Percentiles rank a stretch among this genome's conserved stretches.
Conservation (phyloP, 2,888 invertebrate genomes). For the Adela reaumurella region DNA sequence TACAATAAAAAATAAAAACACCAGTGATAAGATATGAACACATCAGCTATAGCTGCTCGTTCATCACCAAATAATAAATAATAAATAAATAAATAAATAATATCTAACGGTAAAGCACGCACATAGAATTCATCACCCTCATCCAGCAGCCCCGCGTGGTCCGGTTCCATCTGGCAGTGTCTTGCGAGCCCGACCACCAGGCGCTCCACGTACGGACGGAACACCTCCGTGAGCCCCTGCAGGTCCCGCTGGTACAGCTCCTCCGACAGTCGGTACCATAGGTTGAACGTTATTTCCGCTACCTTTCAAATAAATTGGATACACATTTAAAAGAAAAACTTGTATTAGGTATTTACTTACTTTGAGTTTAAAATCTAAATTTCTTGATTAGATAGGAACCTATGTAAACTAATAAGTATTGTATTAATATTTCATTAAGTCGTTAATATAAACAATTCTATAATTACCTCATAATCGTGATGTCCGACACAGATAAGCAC, state of each 20-base stretch:
- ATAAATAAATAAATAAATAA: too few species aligned
- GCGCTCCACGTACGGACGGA: constrained; percentile 87
- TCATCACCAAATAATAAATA: too few species aligned
- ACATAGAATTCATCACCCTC: constrained; percentile 79
- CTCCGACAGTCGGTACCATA: constrained; percentile 96
- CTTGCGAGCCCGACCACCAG: constrained; percentile 85
- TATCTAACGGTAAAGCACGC: constrained; percentile 19
- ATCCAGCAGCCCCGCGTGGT: constrained; percentile 82
- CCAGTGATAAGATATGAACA: too few species aligned
- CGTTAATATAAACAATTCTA: too few species aligned
- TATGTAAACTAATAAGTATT: too few species aligned
- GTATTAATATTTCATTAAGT: too few species aligned
- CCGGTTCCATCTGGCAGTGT: constrained; percentile 95
- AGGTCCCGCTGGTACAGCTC: constrained; percentile 86
- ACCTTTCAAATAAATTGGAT: constrained; percentile 30
- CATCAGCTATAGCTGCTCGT: too few species aligned
- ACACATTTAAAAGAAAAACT: neutral
- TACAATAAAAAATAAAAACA: too few species aligned
- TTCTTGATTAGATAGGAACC: too few species aligned
- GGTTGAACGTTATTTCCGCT: constrained; percentile 87
- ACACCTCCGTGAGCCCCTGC: constrained; percentile 73
- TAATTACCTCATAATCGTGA: constrained; percentile 96
- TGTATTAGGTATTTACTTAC: neutral
- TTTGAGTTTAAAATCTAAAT: too few species aligned
- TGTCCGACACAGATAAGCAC: constrained; percentile 91